A percentile compares a stretch with the other conserved stretches of the same genome.
Conservation (phyloP, 1,140 invertebrate genomes). For the Heliconius hermathena region DNA sequence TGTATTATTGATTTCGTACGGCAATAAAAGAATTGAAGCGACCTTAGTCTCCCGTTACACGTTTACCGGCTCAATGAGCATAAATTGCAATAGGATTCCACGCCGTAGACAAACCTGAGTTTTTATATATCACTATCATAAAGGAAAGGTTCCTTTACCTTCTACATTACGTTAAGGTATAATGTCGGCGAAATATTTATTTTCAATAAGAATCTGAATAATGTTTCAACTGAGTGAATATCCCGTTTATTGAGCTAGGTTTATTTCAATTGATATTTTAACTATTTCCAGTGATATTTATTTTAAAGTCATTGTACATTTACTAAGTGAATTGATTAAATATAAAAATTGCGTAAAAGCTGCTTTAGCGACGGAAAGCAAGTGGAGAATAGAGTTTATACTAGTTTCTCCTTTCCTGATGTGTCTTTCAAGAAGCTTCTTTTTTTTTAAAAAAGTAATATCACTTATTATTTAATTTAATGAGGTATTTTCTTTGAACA, state of each 20-base stretch:
- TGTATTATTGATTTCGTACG: constrained; percentile 69
- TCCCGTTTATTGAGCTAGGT: background rate
- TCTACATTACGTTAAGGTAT: background rate
- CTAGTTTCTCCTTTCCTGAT: no score
- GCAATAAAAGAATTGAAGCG: constrained; percentile 75
- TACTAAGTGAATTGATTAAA: no score
- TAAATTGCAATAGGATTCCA: constrained; percentile 79
- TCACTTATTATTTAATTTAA: no score
- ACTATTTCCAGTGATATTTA: no score
- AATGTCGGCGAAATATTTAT: background rate
- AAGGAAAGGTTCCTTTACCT: constrained; percentile 49
- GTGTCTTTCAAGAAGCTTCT: no score
- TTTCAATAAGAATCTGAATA: constrained; percentile 25
- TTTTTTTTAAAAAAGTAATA: no score
- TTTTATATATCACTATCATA: constrained; percentile 53
- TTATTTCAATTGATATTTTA: no score
- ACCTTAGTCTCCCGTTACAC: constrained; percentile 71
- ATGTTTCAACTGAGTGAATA: background rate
- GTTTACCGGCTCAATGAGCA: constrained; percentile 74
- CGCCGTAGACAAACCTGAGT: constrained; percentile 63
- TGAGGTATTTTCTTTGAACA: no score
- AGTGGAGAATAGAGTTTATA: no score
- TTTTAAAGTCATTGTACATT: no score
- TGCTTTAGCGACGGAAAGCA: no score
- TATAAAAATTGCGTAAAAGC: no score